Conservation (phyloP, 2,888 invertebrate species). For the Parnassius orleans region DNA sequence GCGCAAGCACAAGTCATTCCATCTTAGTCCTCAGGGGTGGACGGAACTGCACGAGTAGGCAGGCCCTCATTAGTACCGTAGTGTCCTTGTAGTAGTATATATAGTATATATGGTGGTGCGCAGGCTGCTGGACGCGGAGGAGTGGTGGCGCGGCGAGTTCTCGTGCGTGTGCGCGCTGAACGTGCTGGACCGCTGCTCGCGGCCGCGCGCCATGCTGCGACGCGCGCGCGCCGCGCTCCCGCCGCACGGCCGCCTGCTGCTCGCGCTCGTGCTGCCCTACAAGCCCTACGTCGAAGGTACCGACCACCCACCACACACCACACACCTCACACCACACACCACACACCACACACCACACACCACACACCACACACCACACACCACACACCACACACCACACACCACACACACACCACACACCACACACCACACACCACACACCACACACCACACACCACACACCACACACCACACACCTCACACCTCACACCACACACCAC, state of each 20-base stretch:
- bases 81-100: too few relatives aligned
- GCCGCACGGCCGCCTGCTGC: slow-evolving; percentile 87
- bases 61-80: too few relatives aligned
- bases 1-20: too few relatives aligned
- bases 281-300: slow-evolving; percentile 96
- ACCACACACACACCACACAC: too few relatives aligned
- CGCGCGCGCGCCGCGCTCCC: slow-evolving; percentile 87
- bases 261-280: slow-evolving; percentile 97
- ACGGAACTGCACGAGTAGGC: too few relatives aligned
- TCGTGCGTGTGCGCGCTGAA: slow-evolving; percentile 95
- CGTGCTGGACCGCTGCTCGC: slow-evolving; percentile 95
- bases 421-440: neutral
- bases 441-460: too few relatives aligned
- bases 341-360: too few relatives aligned
- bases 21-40: too few relatives aligned
- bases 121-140: slow-evolving; percentile 86
- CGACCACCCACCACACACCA: too few relatives aligned
- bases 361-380: neutral
- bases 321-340: neutral
- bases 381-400: neutral
- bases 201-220: slow-evolving; percentile 88
- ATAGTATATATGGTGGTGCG: too few relatives aligned
- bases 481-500: neutral
- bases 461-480: neutral
- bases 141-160: slow-evolving; percentile 84